Conservation (phyloP, 2,888 invertebrate genomes). For the Yponomeuta malinellus region DNA sequence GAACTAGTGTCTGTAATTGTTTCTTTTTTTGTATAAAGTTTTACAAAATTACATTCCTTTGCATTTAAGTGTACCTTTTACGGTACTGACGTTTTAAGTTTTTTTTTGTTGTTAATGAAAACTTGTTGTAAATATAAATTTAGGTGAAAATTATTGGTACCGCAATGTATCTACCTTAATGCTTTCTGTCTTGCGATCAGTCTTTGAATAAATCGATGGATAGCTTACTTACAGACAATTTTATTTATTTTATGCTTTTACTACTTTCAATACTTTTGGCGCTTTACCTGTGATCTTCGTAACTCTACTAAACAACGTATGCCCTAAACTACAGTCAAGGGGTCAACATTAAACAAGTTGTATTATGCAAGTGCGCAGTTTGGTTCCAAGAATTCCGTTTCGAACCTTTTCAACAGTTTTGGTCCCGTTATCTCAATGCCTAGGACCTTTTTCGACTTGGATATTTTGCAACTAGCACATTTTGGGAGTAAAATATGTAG, state of each 20-base stretch:
- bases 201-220: not conserved
- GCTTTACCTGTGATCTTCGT: too few relatives aligned
- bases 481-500: too few relatives aligned
- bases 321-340: too few relatives aligned
- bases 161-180: slow-evolving; percentile 8
- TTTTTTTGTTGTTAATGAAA: slow-evolving; percentile 39
- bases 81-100: slow-evolving; percentile 13
- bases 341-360: too few relatives aligned
- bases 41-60: slow-evolving; percentile 51
- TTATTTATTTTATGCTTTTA: not conserved
- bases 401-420: too few relatives aligned
- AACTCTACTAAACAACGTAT: too few relatives aligned
- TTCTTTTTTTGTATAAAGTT: slow-evolving; percentile 17
- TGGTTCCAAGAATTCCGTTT: too few relatives aligned
- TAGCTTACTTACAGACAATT: not conserved
- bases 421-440: too few relatives aligned
- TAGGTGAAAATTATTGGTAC: not conserved
- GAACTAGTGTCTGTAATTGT: not conserved
- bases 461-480: too few relatives aligned
- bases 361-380: too few relatives aligned
- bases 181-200: not conserved
- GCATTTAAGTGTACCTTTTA: slow-evolving; percentile 40
- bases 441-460: too few relatives aligned
- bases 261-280: not conserved
- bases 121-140: slow-evolving; percentile 23